Evolutionary conservation across 2,113 vertebrate genomes (phyloP).

Genomic region (Thalassarche chlororhynchos): DNA sequence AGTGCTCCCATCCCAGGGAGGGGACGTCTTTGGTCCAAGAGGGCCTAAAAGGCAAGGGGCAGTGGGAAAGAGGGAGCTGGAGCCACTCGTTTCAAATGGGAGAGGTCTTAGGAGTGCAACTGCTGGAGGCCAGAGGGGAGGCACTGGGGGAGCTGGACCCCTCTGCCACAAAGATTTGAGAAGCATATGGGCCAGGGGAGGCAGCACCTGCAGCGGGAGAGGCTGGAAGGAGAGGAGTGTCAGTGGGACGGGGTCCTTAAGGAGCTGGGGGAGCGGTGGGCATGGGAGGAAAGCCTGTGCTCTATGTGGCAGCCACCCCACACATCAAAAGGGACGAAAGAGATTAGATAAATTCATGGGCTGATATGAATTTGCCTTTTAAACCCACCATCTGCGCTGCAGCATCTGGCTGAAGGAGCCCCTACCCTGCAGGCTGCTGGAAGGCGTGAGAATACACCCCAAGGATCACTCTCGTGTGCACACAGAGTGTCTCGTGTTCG

Average conservation of each 20-base stretch:
- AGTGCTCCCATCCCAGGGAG: background rate
- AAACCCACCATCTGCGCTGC: background rate
- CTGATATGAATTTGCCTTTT: background rate
- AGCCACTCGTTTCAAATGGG: background rate
- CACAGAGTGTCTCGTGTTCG: accelerated
- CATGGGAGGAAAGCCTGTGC: background rate
- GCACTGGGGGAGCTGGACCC: background rate
- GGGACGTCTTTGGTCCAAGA: background rate
- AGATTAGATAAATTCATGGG: background rate
- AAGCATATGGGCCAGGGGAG: background rate
- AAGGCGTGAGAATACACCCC: background rate
- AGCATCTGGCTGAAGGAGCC: background rate
- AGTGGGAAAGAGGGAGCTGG: background rate
- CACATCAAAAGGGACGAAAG: background rate
- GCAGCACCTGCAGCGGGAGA: background rate
- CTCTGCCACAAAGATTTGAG: background rate
- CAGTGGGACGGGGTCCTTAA: background rate
- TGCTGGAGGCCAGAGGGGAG: background rate
- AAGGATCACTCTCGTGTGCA: background rate
- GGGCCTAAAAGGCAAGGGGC: background rate
- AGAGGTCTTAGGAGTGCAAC: background rate
- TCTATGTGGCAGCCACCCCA: background rate
- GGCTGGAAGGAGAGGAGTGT: background rate
- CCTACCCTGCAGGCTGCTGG: accelerated
- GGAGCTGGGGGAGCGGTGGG: background rate